Evolutionary conservation across 2,888 invertebrate genomes (phyloP), one percentile per base, ranked within the genome.

Genomic region (Epiblema foenella): DNA sequence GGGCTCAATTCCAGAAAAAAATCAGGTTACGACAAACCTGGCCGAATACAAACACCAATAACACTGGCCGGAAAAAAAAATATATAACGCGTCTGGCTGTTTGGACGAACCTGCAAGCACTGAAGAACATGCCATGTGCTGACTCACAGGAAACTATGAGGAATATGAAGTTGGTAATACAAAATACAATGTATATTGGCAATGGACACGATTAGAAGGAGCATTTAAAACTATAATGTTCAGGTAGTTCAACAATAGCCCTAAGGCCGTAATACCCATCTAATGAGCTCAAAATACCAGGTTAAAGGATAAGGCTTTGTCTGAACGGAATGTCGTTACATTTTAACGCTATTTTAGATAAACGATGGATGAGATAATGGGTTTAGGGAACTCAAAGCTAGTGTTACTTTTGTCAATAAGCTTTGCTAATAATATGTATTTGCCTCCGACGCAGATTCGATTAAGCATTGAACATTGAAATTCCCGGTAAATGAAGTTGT

Each of bases 401-500:
- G n/a, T 51, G 51, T 15, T 62, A 46, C 2, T 20, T 62, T 37
- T 51, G 51, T 49, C 17, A 29, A 33, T 33, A 33, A 33, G 33
- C 8, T 33, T 33, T 33, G 33, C 33, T 33, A 33, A 4, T 24
- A n/a, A n/a, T n/a, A n/a, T n/a, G n/a, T n/a, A 59, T 9, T 1
- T 29, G 29, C n/a, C 46, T 29, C 5, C 3, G n/a, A n/a, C n/a
- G n/a, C n/a, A n/a, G n/a, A n/a, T n/a, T n/a, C n/a, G n/a, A n/a
- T n/a, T n/a, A n/a, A n/a, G n/a, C n/a, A n/a, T n/a, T n/a, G n/a
- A n/a, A n/a, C n/a, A n/a, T n/a, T n/a, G n/a, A n/a, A 18, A 59
- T 20, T 64, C 64, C 52, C 52, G 64, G 64, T 54, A 64, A 64
- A 64, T 63, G 9, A 57, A 54, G 39, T 64, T 64, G 64, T 54